These are phyloP conservation scores for Saturnia japonica DNA, from an alignment of 2,888 invertebrate genomes.

Conservation along the genomic window DNA sequence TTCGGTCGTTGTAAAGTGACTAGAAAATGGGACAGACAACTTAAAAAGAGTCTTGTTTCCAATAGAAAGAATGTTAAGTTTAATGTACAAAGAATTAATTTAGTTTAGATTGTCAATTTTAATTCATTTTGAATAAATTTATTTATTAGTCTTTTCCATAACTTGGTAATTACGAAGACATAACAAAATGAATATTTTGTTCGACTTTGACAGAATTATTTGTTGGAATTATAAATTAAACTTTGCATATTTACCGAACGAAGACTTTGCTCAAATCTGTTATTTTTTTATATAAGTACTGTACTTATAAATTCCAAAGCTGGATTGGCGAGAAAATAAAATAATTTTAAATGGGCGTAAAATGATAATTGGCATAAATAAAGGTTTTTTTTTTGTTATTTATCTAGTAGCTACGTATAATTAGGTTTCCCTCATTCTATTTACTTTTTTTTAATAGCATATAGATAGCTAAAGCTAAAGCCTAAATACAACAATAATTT, in stretches of 20 bases:
- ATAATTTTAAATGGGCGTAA: too few relatives aligned
- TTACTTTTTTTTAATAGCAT: not conserved
- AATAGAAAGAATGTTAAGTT: slow-evolving; percentile 15
- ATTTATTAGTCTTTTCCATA: not conserved
- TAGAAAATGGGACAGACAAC: slow-evolving; percentile 25
- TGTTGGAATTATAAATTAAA: not conserved
- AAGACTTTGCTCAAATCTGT: not conserved
- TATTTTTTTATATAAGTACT: not conserved
- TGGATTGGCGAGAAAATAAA: too few relatives aligned
- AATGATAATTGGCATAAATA: too few relatives aligned
- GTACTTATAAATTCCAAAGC: too few relatives aligned
- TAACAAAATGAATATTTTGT: too few relatives aligned
- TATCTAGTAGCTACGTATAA: too few relatives aligned
- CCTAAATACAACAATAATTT: too few relatives aligned
- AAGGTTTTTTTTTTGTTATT: too few relatives aligned
- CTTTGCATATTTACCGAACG: not conserved
- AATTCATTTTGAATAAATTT: not conserved
- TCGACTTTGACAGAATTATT: not conserved
- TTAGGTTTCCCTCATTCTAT: not conserved
- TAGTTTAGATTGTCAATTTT: not conserved
- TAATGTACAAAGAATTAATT: slow-evolving; percentile 12
- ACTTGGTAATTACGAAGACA: not conserved
- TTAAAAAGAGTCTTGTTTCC: not conserved
- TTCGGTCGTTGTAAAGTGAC: slow-evolving; percentile 52
- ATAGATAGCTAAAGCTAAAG: too few relatives aligned